These are phyloP conservation scores for Phlogophora meticulosa DNA, from an alignment of 2,888 invertebrate genomes.

Conservation along the genomic window DNA sequence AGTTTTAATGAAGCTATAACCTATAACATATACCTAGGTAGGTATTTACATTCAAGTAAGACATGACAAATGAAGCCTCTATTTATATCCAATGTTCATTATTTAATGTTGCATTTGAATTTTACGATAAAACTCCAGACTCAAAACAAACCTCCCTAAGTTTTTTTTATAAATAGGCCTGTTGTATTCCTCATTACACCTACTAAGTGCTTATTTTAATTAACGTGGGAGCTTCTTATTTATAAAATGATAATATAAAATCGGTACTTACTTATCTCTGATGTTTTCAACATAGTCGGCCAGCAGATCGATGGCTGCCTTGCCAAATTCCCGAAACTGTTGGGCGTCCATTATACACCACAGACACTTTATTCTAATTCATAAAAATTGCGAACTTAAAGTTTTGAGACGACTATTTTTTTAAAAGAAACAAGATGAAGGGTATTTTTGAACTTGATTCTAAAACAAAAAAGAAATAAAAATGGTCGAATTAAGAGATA, in stretches of 20 bases:
- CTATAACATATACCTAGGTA: too few species aligned
- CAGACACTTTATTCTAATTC: slow-evolving; percentile 62
- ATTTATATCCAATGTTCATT: background rate
- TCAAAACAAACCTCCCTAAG: background rate
- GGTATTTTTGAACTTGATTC: slow-evolving; percentile 24
- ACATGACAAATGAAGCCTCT: slow-evolving; percentile 1
- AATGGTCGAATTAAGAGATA: slow-evolving; percentile 26
- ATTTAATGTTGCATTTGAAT: background rate
- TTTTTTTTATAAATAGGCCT: background rate
- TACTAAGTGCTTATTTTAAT: background rate
- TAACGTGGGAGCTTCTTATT: slow-evolving; percentile 4
- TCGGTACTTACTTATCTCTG: slow-evolving; percentile 92
- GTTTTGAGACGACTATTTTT: background rate
- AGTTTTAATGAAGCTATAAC: too few species aligned
- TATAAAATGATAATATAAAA: background rate
- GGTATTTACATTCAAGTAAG: slow-evolving; percentile 1
- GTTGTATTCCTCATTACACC: background rate
- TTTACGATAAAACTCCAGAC: too few species aligned
- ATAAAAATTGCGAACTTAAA: slow-evolving; percentile 37
- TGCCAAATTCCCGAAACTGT: slow-evolving; percentile 96
- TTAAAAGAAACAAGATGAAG: background rate
- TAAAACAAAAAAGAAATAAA: slow-evolving; percentile 5
- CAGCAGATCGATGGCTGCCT: slow-evolving; percentile 96
- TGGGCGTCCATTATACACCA: slow-evolving; percentile 93
- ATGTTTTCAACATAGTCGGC: slow-evolving; percentile 97